A percentile compares a stretch with the other conserved stretches of the same genome.
Evolutionary conservation across 2,888 invertebrate species (phyloP).

Genomic region (Coronaproctus castanopsis): DNA sequence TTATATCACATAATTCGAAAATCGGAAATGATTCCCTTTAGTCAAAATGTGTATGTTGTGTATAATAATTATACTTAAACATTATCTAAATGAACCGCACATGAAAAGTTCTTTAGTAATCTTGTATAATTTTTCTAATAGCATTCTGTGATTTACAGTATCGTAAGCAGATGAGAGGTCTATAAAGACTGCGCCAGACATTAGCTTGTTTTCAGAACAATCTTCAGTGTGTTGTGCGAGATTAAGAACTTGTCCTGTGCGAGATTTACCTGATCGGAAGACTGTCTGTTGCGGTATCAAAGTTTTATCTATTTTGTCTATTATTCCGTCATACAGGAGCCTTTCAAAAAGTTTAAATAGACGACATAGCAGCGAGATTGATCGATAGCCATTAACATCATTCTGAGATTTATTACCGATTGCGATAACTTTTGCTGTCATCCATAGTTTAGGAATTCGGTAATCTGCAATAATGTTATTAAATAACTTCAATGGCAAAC

Average conservation of each 20-base stretch:
- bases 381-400: not conserved
- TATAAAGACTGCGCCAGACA: not conserved
- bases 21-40: too few relatives aligned
- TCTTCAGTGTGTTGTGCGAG: not conserved
- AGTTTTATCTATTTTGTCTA: not conserved
- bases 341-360: not conserved
- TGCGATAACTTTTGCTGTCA: conserved; percentile 12
- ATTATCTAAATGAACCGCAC: too few relatives aligned
- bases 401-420: not conserved
- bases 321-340: not conserved
- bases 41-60: too few relatives aligned
- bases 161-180: not conserved
- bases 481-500: not conserved
- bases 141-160: not conserved
- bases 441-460: conserved; percentile 12
- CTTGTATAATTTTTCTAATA: not conserved
- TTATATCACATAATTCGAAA: too few relatives aligned
- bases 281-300: not conserved
- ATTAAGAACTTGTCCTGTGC: not conserved
- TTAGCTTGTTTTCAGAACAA: not conserved
- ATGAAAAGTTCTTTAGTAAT: not conserved
- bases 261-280: not conserved
- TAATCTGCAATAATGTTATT: not conserved
- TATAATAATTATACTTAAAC: too few relatives aligned
- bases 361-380: not conserved